Percentiles rank a stretch among this genome's conserved stretches.
These are phyloP conservation scores for Chrysogorgia sp. DNA, from an alignment of 92 coral and sea anemone genomes.

Conservation along the genomic window DNA sequence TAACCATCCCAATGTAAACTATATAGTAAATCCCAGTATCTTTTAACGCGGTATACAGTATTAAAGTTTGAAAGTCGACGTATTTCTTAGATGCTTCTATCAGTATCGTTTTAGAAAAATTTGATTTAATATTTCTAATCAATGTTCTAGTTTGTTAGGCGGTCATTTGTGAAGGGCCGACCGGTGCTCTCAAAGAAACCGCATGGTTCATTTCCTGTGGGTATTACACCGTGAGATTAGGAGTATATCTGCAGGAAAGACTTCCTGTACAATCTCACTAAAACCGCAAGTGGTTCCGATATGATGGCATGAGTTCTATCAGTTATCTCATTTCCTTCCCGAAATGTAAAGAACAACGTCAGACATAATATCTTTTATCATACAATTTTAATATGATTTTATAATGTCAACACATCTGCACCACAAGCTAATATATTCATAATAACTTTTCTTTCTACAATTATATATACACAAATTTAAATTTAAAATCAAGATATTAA, in stretches of 20 bases:
- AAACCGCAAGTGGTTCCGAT: too few species aligned
- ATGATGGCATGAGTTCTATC: too few species aligned
- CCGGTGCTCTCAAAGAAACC: constrained; percentile 26
- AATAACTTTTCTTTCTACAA: constrained; percentile 32
- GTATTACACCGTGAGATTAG: too few species aligned
- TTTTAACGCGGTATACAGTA: background rate
- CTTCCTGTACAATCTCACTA: too few species aligned
- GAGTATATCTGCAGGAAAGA: too few species aligned
- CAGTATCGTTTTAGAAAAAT: background rate
- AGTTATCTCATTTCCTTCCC: background rate
- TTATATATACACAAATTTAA: constrained; percentile 38
- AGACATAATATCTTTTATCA: background rate
- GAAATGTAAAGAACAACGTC: constrained; percentile 1
- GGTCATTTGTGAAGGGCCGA: constrained; percentile 1
- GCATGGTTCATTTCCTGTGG: constrained; percentile 35
- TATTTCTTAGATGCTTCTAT: background rate
- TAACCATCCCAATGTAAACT: constrained; percentile 23
- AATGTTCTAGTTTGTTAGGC: background rate
- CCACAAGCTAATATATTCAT: constrained; percentile 33
- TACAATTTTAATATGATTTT: constrained; percentile 38
- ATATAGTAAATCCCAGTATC: constrained; percentile 23
- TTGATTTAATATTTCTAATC: too few species aligned
- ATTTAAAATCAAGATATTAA: constrained; percentile 36
- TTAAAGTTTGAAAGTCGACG: constrained; percentile 15
- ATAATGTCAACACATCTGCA: constrained; percentile 41